A percentile compares a stretch with the other conserved stretches of the same genome.
Conservation (phyloP, 1,140 invertebrate genomes). For the Drosophila repleta region DNA sequence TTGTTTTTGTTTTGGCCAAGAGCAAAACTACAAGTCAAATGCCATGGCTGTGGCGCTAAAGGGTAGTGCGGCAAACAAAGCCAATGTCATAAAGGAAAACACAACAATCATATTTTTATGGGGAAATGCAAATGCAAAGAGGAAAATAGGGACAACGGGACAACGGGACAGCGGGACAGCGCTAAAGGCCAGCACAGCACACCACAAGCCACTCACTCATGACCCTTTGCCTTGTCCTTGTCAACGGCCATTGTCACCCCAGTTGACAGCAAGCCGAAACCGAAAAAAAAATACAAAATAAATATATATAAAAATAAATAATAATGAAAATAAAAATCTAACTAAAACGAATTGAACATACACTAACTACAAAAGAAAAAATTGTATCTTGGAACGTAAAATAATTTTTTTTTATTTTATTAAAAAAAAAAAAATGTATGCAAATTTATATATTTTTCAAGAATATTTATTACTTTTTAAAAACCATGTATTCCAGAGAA, state of each 20-base stretch:
- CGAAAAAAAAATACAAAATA: not conserved
- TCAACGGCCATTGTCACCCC: conserved; percentile 44
- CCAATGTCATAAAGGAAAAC: conserved; percentile 65
- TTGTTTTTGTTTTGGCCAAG: conserved; percentile 22
- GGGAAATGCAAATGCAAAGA: conserved; percentile 66
- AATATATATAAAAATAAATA: not conserved
- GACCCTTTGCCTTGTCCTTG: conserved; percentile 35
- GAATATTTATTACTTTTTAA: too few species aligned
- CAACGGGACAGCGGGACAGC: conserved; percentile 9
- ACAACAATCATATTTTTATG: conserved; percentile 77
- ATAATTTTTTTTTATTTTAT: too few species aligned
- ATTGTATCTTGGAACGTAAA: too few species aligned
- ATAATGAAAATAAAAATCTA: not conserved
- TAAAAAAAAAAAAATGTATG: too few species aligned
- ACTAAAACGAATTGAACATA: not conserved
- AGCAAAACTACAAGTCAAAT: conserved; percentile 39
- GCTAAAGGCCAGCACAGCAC: conserved; percentile 4
- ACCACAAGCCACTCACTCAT: conserved; percentile 17
- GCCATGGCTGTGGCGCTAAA: conserved; percentile 9
- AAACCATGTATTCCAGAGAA: too few species aligned
- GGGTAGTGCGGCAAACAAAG: conserved; percentile 37
- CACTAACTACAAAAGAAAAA: not conserved
- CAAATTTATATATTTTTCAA: too few species aligned
- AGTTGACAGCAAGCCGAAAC: conserved; percentile 5
- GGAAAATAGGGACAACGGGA: conserved; percentile 39